Evolutionary conservation across 2,113 vertebrate genomes (phyloP), one percentile per base, ranked within the genome.

Genomic region (Microcebus tavaratra): DNA sequence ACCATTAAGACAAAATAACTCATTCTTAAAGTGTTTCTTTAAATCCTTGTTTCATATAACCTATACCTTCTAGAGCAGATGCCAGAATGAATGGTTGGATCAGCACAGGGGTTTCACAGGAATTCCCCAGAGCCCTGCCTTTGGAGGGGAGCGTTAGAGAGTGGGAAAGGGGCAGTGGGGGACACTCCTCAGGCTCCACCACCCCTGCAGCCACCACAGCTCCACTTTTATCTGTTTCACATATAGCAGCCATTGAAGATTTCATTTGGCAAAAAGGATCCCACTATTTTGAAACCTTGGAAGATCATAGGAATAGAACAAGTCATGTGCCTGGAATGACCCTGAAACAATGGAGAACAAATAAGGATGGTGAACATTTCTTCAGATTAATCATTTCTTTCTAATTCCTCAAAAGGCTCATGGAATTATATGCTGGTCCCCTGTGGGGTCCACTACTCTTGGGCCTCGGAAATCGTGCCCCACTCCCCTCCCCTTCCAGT

Each of bases 281-380:
- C 7, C 42, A 78, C 3, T 25, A 8, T 68, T 95, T 94, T 55
- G 27, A 91, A 87, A 96, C 67, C 21, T 85, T 90, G 15, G 27
- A 83, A 96, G 57, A 31, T 45, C n/a, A 12, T 34, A 48, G 36
- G 27, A 92, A 81, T 88, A 76, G 85, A 75, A 92, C 76, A 73
- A 23, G 15, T 36, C 50, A 39, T 48, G 48, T 82, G 34, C 63
- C 57, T n/a, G 29, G 27, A 57, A 25, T 80, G 36, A 91, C 63
- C 36, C 45, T 88, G 18, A 21, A 42, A 67, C 90, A 57, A 72
- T 10, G 67, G 31, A 10, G 9, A 61, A 53, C 21, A 68, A 25
- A 5, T 25, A 86, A 91, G 42, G 25, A 45, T 75, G 10, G 20
- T 87, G n/a, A 96, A 68, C 50, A 15, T 78, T 93, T 94, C 65